These are phyloP conservation scores for Griposia aprilina DNA, from an alignment of 2,888 invertebrate species.

Conservation along the genomic window DNA sequence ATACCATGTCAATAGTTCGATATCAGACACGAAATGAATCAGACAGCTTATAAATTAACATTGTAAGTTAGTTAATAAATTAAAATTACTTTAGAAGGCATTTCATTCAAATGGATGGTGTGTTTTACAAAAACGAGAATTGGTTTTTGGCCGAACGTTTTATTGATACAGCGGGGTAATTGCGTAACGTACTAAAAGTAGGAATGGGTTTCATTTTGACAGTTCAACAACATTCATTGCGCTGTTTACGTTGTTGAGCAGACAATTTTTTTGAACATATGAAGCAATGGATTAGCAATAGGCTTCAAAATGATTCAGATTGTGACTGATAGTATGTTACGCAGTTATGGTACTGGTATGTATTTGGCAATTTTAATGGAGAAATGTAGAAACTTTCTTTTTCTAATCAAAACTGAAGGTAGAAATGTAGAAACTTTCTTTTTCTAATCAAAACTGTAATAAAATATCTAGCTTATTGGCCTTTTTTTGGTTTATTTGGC, in stretches of 20 bases:
- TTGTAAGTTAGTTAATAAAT: slow-evolving; percentile 4
- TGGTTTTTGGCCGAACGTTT: background rate
- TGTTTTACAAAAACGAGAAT: background rate
- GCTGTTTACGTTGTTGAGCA: too few relatives aligned
- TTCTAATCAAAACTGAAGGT: background rate
- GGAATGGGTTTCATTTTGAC: too few relatives aligned
- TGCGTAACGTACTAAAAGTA: too few relatives aligned
- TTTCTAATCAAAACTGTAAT: background rate
- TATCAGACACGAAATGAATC: slow-evolving; percentile 28
- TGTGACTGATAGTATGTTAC: too few relatives aligned
- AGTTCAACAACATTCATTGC: too few relatives aligned
- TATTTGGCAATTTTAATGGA: background rate
- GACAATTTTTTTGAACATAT: too few relatives aligned
- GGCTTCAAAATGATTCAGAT: too few relatives aligned
- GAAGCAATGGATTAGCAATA: too few relatives aligned
- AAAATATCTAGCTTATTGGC: background rate
- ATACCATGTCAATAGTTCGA: slow-evolving; percentile 54
- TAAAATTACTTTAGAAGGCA: slow-evolving; percentile 3
- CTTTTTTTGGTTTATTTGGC: too few relatives aligned
- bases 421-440: background rate
- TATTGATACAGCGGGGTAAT: background rate
- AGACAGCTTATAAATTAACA: slow-evolving; percentile 28
- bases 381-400: background rate
- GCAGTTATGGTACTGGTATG: too few relatives aligned
- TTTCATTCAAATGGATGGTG: slow-evolving; percentile 15